A percentile compares a stretch with the other conserved stretches of the same genome.
Evolutionary conservation across 2,888 invertebrate species (phyloP).

Genomic region (Lasioglossum figueresi): DNA sequence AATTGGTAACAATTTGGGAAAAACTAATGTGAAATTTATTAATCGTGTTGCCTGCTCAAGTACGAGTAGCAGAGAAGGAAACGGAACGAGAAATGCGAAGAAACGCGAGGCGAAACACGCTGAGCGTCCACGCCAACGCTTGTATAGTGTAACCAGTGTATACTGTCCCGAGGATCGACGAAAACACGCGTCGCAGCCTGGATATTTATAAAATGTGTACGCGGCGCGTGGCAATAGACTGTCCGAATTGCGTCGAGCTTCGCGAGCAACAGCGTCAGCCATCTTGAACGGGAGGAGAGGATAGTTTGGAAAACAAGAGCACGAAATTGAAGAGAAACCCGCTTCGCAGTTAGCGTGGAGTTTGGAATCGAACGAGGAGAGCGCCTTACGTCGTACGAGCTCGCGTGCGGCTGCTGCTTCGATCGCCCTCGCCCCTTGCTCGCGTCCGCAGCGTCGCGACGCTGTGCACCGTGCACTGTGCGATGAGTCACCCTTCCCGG

Average conservation of each 20-base stretch:
- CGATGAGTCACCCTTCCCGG: slow-evolving; percentile 43
- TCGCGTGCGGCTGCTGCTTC: slow-evolving; percentile 22
- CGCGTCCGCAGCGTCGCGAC: slow-evolving; percentile 22
- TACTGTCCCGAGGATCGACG: neutral
- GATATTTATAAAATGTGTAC: slow-evolving; percentile 10
- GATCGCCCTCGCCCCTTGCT: slow-evolving; percentile 43
- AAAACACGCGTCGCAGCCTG: neutral
- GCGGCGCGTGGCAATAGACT: neutral
- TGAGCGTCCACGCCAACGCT: neutral
- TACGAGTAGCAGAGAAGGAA: neutral
- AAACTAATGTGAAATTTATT: neutral
- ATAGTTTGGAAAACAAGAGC: neutral
- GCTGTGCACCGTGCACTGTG: neutral
- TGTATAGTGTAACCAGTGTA: neutral
- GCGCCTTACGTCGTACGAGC: slow-evolving; percentile 38
- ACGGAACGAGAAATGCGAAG: neutral
- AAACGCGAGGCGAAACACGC: neutral
- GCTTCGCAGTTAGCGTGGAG: neutral
- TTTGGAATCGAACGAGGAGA: neutral
- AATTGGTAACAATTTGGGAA: neutral
- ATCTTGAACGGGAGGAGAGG: slow-evolving; percentile 58
- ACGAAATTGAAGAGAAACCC: neutral
- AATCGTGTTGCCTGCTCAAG: neutral
- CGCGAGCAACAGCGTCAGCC: slow-evolving; percentile 62
- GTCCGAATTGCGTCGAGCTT: neutral